These are phyloP conservation scores for Neolamprologus kungweensis DNA, from an alignment of 2,113 vertebrate species.

Conservation along the genomic window DNA sequence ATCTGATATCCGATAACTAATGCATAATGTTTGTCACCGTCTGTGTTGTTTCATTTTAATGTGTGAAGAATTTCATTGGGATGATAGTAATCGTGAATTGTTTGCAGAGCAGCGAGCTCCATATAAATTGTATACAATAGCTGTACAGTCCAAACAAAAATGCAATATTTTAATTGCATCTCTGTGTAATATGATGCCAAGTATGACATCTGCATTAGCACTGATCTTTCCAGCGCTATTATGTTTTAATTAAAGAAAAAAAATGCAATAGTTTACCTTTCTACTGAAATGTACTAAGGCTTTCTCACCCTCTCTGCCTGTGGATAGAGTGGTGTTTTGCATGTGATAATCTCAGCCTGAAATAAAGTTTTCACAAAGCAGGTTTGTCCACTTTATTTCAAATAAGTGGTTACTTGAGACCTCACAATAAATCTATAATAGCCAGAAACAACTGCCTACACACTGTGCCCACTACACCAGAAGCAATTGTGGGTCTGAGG, in stretches of 20 bases:
- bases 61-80: conserved; percentile 1
- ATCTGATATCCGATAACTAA: not conserved
- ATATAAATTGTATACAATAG: conserved; percentile 55
- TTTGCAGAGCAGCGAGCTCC: not conserved
- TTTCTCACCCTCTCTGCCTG: conserved; percentile 46
- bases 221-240: conserved; percentile 50
- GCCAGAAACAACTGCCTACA: not conserved
- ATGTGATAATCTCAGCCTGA: conserved; percentile 52
- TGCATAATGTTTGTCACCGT: not conserved
- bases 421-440: rapidly evolving
- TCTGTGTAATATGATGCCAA: conserved; percentile 46
- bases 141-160: conserved; percentile 59
- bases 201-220: conserved; percentile 34
- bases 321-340: conserved; percentile 44
- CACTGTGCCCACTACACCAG: not conserved
- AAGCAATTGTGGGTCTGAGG: not conserved
- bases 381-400: not conserved
- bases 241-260: conserved; percentile 46
- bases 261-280: conserved; percentile 44
- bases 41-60: conserved; percentile 4
- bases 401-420: not conserved
- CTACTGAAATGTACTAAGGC: conserved; percentile 38
- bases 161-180: conserved; percentile 76
- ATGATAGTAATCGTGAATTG: not conserved
- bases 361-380: conserved; percentile 64